phyloP scores from a whole-genome alignment of 2,113 vertebrate genomes.

The Nestor notabilis region DNA sequence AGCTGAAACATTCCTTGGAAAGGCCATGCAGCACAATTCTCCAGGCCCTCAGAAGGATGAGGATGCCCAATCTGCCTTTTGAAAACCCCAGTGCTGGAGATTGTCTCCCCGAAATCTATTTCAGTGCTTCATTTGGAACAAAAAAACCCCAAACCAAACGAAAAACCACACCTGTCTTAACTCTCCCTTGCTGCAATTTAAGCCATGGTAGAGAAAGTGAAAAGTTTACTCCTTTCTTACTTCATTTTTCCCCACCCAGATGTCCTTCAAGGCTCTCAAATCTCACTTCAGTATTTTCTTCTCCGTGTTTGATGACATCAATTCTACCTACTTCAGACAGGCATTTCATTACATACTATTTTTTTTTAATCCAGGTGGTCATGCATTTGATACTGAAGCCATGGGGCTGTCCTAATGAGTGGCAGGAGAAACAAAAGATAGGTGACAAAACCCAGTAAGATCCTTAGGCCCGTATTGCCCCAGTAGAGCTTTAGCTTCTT shows the following conservation, averaged over 20 bases:
- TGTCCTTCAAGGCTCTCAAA: not conserved
- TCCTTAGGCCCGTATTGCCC: not conserved
- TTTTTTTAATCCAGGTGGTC: not conserved
- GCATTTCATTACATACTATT: not conserved
- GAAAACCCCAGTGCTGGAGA: not conserved
- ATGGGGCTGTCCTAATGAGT: not conserved
- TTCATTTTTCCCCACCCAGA: not conserved
- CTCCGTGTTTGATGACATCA: not conserved
- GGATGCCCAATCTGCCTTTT: not conserved
- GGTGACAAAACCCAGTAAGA: not conserved
- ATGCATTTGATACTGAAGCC: not conserved
- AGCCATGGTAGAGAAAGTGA: not conserved
- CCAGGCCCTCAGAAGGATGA: not conserved
- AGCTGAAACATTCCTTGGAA: not conserved
- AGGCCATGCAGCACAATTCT: accelerated
- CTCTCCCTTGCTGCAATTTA: not conserved
- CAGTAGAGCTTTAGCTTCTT: not conserved
- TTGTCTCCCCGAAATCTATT: not conserved
- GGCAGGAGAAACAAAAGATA: not conserved
- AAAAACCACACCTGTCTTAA: not conserved
- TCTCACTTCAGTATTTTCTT: not conserved
- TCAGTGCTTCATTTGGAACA: not conserved
- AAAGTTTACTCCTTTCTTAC: not conserved
- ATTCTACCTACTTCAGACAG: not conserved
- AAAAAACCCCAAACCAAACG: not conserved